These are phyloP conservation scores for Epistrophe grossulariae DNA, from an alignment of 2,888 invertebrate species.

Conservation along the genomic window DNA sequence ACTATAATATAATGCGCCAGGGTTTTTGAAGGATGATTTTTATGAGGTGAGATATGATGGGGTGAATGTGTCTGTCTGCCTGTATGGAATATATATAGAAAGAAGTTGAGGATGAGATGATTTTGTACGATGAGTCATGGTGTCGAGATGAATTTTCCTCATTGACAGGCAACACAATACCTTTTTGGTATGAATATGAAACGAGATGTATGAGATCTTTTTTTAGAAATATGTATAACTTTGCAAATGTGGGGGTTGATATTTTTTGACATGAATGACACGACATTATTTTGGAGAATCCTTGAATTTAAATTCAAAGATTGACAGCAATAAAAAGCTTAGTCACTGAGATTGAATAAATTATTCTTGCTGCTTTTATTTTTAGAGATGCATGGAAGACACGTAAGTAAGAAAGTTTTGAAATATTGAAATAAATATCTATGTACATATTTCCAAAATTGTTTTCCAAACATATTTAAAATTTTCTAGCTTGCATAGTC, in stretches of 20 bases:
- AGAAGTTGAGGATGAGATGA: not conserved
- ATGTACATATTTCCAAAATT: too few relatives aligned
- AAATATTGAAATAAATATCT: not conserved
- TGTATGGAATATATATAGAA: not conserved
- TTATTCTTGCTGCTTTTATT: not conserved
- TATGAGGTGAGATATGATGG: constrained; percentile 64
- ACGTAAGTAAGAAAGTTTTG: not conserved
- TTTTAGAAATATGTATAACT: not conserved
- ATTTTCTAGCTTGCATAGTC: too few relatives aligned
- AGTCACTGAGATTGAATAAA: constrained; percentile 60
- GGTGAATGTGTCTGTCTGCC: constrained; percentile 11
- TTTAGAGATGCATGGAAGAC: not conserved
- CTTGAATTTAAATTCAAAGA: not conserved
- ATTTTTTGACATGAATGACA: constrained; percentile 57
- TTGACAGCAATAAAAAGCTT: constrained; percentile 49
- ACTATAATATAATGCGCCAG: not conserved
- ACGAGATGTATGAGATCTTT: not conserved
- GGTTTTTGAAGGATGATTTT: constrained; percentile 41
- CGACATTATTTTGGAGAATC: constrained; percentile 29
- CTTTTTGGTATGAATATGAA: not conserved
- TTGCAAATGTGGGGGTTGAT: constrained; percentile 19
- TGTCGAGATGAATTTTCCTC: constrained; percentile 40
- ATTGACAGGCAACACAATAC: constrained; percentile 32
- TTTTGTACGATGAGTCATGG: constrained; percentile 60
- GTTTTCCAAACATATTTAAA: too few relatives aligned